Base-by-base conservation (phyloP, 2,797 vertebrate species). In the Lophura swinhoii region DNA sequence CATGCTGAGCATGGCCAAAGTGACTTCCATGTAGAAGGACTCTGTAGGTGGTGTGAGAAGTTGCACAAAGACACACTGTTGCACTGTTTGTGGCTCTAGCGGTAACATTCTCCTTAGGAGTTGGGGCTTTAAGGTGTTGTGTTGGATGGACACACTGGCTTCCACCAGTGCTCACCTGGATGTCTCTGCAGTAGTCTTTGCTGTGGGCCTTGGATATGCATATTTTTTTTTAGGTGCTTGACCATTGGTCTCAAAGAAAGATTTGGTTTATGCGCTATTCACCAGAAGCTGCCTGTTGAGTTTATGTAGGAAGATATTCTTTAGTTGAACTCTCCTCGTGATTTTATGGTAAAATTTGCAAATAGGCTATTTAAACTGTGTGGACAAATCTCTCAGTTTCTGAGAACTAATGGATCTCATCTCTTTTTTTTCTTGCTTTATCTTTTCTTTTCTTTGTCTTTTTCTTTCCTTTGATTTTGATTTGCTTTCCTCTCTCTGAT, bases 11-110 rank as follows among this genome's bases (percentile, higher is more conserved):
- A 70, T 76, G 37, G 72, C 46, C 37, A 15, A 67, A 68, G 12
- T 16, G 9, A 44, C 4, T 69, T 78, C 26, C 22, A 49, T 9
- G 29, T 70, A 17, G 22, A 68, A 62, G 35, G 29, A 63, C 0
- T 0, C 16, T 3, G 1, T 9, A 24, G 26, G 58, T 44, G 18
- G 16, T 4, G 1, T 31, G n/a, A 80, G 72, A 56, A 0, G 0
- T 23, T 64, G 10, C 3, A 16, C 9, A 51, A 74, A 81, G 31
- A 4, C 15, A 43, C 11, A 58, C 22, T 2, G 1, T 60, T 71
- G 14, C 37, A 80, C 48, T 12, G 2, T 46, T 28, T 68, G 29
- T n/a, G 51, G 12, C 28, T n/a, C 23, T 21, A 17, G 48, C 28
- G 5, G 10, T 9, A 18, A 1, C 53, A 12, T 44, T 78, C 10